Evolutionary conservation across 2,888 invertebrate genomes (phyloP), one percentile per base, ranked within the genome.

Genomic region (Leptogaster cylindrica): DNA sequence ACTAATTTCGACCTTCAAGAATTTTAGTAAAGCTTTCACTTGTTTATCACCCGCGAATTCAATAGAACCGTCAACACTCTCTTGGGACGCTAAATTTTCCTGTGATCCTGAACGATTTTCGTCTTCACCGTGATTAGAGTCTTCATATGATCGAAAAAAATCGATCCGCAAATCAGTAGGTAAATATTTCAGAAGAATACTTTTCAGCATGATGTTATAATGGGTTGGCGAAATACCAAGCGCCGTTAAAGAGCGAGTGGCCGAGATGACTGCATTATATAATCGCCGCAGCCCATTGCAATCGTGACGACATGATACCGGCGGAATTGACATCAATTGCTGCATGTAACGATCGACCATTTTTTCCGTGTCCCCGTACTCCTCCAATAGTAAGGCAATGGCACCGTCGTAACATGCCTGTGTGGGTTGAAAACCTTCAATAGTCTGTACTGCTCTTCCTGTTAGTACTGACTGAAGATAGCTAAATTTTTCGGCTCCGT

Each of bases 111-210:
- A n/a, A n/a, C n/a, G n/a, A n/a, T n/a, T n/a, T 1, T 33, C 33
- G 8, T 33, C 33, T 33, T 33, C 8, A 33, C n/a, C 33, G n/a
- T 1, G 8, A 33, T 33, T n/a, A 8, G 8, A 1, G 33, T n/a
- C 2, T 41, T 1, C 39, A n/a, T 65, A 65, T 10, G 50, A 46
- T 4, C 65, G 46, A 48, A 58, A 58, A 25, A 41, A 25, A 44
- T 51, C 65, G 4, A 65, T 48, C 8, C 39, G 36, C 25, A 28
- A n/a, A 25, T 64, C 51, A 8, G 39, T 48, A 1, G 52, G 65
- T 2, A 65, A 6, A 46, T 65, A 68, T 6, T 51, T 28, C n/a
- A 68, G 41, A 27, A 55, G 48, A 27, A 68, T 41, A n/a, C 46
- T 44, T 39, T 48, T 65, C 14, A 55, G 48, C 48, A 65, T 14